Base-by-base conservation (phyloP, 2,113 vertebrate species). In the Bungarus multicinctus region DNA sequence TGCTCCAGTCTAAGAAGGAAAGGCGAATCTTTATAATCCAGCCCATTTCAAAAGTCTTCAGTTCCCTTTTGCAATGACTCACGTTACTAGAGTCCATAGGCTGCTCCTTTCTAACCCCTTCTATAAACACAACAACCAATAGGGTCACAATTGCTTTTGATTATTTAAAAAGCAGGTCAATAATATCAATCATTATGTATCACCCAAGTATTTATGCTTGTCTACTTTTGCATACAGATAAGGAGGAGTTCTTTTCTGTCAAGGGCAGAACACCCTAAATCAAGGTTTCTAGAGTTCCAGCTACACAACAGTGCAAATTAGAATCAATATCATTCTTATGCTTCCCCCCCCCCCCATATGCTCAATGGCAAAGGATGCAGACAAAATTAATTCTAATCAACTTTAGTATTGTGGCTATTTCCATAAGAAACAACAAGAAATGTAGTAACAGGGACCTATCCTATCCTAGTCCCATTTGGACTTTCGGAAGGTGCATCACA, bases 61-160 rank as follows among this genome's bases (percentile, higher is more conserved):
- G 22, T 69, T 90, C 47, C 91, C 88, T 96, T 93, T 53, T 12
- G 90, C 22, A 55, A 10, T 90, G 89, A 89, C 89, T 92, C 88
- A 95, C 86, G 74, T 95, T 0, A 0, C 6, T 34, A 91, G 91
- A 92, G 94, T 93, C 92, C 74, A 43, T 86, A 94, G 94, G 91
- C 23, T 87, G 94, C 16, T 20, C 58, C 93, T 52, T 94, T 87
- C 89, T 20, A 69, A 34, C 64, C n/a, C 11, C 54, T 93, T 93
- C 89, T 0, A 91, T 3, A 96, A 93, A 89, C 93, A 96, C 90
- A 94, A 93, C 94, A 97, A 95, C 93, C 96, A 96, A 93, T n/a
- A 95, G 34, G 85, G 58, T 92, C 92, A 81, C 94, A 92, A 96
- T 55, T 85, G n/a, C 53, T 87, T 89, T 39, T 11, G 92, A 94